These are phyloP conservation scores for Oscheius myriophilus DNA, from an alignment of 2,888 invertebrate genomes.

Conservation along the genomic window DNA sequence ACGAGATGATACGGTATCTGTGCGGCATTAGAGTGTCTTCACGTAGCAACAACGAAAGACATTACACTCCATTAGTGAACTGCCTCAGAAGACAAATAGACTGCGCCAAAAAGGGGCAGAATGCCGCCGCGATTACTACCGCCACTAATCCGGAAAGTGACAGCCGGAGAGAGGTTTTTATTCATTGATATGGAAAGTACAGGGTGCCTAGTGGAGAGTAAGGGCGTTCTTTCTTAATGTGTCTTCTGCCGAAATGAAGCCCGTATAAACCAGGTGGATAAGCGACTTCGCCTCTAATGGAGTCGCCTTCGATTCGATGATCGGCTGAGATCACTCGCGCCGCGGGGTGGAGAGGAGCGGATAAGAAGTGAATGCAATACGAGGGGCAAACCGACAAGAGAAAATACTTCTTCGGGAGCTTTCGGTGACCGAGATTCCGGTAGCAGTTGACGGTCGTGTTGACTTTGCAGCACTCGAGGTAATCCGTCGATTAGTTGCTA, in stretches of 20 bases:
- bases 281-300: conserved; percentile 27
- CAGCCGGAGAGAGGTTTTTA: not conserved
- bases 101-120: conserved; percentile 16
- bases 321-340: conserved; percentile 8
- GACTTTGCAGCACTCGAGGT: conserved; percentile 27
- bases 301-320: conserved; percentile 23
- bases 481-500: conserved; percentile 35
- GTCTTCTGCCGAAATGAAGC: too few relatives aligned
- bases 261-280: conserved; percentile 28
- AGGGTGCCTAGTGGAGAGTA: too few relatives aligned
- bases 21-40: conserved; percentile 25
- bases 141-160: conserved; percentile 27
- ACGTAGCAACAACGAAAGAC: conserved; percentile 25
- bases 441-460: conserved; percentile 6
- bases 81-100: conserved; percentile 27
- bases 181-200: too few relatives aligned
- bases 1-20: conserved; percentile 30
- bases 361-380: too few relatives aligned
- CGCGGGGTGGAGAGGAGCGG: too few relatives aligned
- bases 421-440: too few relatives aligned
- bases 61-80: conserved; percentile 30
- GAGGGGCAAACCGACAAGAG: too few relatives aligned
- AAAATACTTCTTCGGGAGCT: too few relatives aligned
- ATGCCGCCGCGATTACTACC: conserved; percentile 14
- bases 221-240: too few relatives aligned